phyloP scores from a whole-genome alignment of 1,140 invertebrate genomes.

The Vanessa atalanta region DNA sequence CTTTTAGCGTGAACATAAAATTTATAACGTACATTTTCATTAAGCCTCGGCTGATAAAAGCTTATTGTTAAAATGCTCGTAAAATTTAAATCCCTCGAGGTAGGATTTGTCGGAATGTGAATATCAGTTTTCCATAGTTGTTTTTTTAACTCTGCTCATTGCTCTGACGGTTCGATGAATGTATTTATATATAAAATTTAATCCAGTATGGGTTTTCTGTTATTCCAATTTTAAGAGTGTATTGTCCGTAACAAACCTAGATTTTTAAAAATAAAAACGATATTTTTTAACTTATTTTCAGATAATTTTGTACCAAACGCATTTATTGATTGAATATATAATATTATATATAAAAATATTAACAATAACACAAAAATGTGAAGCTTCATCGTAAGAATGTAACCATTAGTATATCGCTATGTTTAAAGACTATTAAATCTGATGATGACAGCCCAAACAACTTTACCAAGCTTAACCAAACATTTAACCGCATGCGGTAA shows the following conservation, averaged over 20 bases:
- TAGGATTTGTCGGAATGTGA: constrained; percentile 33
- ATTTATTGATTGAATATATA: too few relatives aligned
- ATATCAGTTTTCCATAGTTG: constrained; percentile 27
- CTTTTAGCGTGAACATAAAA: constrained; percentile 52
- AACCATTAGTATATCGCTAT: neutral
- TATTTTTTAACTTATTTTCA: too few relatives aligned
- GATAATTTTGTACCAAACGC: too few relatives aligned
- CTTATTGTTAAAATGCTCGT: constrained; percentile 42
- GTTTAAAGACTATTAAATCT: neutral
- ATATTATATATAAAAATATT: too few relatives aligned
- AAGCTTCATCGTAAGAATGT: too few relatives aligned
- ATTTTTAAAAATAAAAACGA: neutral
- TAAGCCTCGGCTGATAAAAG: constrained; percentile 40
- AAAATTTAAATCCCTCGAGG: constrained; percentile 43
- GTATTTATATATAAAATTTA: constrained; percentile 3
- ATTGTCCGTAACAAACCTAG: neutral
- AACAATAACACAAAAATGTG: neutral
- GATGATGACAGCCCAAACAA: neutral
- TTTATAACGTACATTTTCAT: constrained; percentile 50
- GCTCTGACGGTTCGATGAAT: neutral
- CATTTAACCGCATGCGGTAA: constrained; percentile 33
- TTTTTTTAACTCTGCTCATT: constrained; percentile 10
- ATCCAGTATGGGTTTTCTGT: neutral
- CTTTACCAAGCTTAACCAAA: neutral
- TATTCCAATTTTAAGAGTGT: neutral